A percentile compares a stretch with the other conserved stretches of the same genome.
These are phyloP conservation scores for Mechanitis mazaeus DNA, from an alignment of 2,888 invertebrate genomes.

Conservation along the genomic window DNA sequence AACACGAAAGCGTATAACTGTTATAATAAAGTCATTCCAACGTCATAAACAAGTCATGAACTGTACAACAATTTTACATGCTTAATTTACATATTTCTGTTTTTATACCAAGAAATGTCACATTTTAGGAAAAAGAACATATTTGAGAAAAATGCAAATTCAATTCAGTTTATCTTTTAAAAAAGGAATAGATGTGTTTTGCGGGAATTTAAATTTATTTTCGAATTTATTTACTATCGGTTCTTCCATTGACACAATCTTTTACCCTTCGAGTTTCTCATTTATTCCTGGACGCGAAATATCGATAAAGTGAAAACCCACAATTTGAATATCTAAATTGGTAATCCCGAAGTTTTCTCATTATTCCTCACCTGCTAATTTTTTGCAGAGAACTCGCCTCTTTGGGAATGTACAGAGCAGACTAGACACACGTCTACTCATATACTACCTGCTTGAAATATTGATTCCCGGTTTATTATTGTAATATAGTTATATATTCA, in stretches of 20 bases:
- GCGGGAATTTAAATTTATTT: not conserved
- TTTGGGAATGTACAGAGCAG: no score
- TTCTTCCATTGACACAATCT: conserved; percentile 9
- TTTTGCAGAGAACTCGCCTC: conserved; percentile 29
- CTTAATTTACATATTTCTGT: conserved; percentile 21
- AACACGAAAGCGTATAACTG: conserved; percentile 21
- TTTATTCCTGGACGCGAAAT: conserved; percentile 25
- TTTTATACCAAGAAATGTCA: no score
- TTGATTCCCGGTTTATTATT: no score
- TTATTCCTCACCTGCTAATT: conserved; percentile 69
- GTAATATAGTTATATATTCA: no score
- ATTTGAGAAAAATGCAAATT: no score
- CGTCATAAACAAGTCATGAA: conserved; percentile 21
- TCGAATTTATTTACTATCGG: conserved; percentile 1
- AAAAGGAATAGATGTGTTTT: not conserved
- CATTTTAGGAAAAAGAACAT: no score
- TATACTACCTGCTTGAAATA: no score
- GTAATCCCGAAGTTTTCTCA: conserved; percentile 68
- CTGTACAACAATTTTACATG: conserved; percentile 12
- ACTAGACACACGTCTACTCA: no score
- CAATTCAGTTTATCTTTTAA: not conserved
- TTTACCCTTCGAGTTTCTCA: conserved; percentile 13
- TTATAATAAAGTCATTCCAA: conserved; percentile 21
- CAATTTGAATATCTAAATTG: conserved; percentile 76
- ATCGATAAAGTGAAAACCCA: conserved; percentile 26